Conservation (phyloP, 2,797 vertebrate genomes). For the Allobates femoralis region DNA sequence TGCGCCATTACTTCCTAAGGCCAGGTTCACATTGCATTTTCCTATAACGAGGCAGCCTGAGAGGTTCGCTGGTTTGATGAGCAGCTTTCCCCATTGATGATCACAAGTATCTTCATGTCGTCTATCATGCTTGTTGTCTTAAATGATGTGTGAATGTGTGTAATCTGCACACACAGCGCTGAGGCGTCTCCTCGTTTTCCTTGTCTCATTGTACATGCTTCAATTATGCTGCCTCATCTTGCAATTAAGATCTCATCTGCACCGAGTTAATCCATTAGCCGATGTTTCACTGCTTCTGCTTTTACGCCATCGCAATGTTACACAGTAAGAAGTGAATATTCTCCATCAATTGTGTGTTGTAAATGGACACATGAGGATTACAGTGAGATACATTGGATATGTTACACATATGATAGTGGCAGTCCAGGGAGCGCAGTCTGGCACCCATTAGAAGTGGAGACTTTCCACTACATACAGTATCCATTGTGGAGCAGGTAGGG, state of each 20-base stretch:
- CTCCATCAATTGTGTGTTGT: neutral
- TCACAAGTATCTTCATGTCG: neutral
- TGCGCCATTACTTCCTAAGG: too few species aligned
- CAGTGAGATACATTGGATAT: too few species aligned
- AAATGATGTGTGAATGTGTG: conserved; percentile 17
- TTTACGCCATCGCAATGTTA: conserved; percentile 24
- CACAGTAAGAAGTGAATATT: neutral
- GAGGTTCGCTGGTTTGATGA: neutral
- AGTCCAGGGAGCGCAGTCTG: too few species aligned
- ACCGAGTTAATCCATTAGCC: conserved; percentile 46
- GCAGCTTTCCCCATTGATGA: neutral
- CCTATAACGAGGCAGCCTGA: neutral
- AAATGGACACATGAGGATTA: too few species aligned
- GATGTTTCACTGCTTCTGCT: conserved; percentile 28
- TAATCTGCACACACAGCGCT: conserved; percentile 3
- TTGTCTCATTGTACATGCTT: conserved; percentile 34
- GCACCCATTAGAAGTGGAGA: too few species aligned
- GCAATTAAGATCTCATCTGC: conserved; percentile 53
- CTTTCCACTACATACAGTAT: too few species aligned
- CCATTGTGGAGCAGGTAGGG: too few species aligned
- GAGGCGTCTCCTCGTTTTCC: conserved; percentile 21
- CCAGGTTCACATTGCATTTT: too few species aligned
- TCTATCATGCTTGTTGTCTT: conserved; percentile 6
- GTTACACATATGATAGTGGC: too few species aligned
- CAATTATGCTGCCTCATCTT: conserved; percentile 37